Evolutionary conservation across 2,113 vertebrate species (phyloP).

Genomic region (Scartelaos histophorus): DNA sequence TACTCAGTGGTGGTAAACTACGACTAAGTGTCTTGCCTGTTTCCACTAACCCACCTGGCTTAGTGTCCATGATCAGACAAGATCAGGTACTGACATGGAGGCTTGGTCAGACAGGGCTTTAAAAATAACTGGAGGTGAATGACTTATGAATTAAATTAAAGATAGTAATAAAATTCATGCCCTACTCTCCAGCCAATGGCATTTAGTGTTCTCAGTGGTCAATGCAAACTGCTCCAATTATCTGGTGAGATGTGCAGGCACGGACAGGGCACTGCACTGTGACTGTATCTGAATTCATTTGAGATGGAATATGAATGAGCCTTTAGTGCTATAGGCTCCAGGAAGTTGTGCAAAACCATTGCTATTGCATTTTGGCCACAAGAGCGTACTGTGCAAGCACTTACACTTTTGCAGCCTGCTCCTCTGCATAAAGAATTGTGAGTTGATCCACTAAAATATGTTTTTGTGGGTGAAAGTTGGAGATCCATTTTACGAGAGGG

Average conservation of each 20-base stretch:
- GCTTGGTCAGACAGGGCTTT: too few relatives aligned
- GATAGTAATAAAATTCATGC: neutral
- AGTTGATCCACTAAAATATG: slow-evolving; percentile 14
- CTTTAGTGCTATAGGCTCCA: neutral
- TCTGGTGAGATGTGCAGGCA: neutral
- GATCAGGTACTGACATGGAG: too few relatives aligned
- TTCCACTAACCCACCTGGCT: too few relatives aligned
- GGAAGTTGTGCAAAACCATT: neutral
- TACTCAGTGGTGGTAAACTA: too few relatives aligned
- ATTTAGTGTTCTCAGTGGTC: neutral
- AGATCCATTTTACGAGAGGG: slow-evolving; percentile 35
- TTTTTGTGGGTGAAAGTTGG: slow-evolving; percentile 33
- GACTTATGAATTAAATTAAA: neutral
- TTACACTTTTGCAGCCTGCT: neutral
- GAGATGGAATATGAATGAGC: neutral
- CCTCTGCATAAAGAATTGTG: slow-evolving; percentile 13
- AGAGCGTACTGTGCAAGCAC: neutral
- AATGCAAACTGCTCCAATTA: neutral
- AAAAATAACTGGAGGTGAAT: neutral
- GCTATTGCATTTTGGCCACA: neutral
- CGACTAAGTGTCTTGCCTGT: too few relatives aligned
- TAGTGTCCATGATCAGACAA: too few relatives aligned
- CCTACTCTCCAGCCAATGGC: neutral
- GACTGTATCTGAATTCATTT: neutral
- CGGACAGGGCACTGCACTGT: neutral